Conservation (phyloP, 2,113 vertebrate genomes). For the Eulemur rufifrons region DNA sequence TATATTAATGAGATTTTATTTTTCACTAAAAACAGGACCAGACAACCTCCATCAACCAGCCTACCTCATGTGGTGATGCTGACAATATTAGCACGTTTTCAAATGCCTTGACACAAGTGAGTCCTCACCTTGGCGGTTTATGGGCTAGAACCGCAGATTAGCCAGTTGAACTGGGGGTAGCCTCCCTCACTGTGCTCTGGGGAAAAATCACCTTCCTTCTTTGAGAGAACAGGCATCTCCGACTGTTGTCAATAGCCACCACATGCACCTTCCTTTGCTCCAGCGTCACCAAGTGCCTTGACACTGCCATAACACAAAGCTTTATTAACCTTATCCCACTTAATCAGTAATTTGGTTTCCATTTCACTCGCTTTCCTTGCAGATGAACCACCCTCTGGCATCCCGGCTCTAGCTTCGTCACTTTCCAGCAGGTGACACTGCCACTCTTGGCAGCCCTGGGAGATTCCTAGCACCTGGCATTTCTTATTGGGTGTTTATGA, state of each 20-base stretch:
- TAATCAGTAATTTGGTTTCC: background rate
- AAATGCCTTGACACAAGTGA: background rate
- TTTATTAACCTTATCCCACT: background rate
- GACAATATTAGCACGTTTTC: background rate
- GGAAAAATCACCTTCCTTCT: background rate
- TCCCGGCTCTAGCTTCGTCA: background rate
- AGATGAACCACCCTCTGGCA: background rate
- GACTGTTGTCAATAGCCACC: background rate
- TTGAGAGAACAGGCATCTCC: background rate
- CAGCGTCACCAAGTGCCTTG: background rate
- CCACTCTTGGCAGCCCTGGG: background rate
- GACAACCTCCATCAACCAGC: background rate
- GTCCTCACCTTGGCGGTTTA: background rate
- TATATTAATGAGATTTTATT: constrained; percentile 19
- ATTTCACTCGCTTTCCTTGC: background rate
- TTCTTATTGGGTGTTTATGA: background rate
- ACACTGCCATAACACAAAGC: background rate
- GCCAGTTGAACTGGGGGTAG: background rate
- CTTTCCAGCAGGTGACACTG: background rate
- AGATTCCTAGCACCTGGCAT: background rate
- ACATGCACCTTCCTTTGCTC: background rate
- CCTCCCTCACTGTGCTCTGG: background rate
- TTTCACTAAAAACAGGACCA: background rate
- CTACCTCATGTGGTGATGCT: background rate
- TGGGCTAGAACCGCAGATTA: background rate